Evolutionary conservation across 2,888 invertebrate genomes (phyloP).

Genomic region (Ischnus inquisitorius): DNA sequence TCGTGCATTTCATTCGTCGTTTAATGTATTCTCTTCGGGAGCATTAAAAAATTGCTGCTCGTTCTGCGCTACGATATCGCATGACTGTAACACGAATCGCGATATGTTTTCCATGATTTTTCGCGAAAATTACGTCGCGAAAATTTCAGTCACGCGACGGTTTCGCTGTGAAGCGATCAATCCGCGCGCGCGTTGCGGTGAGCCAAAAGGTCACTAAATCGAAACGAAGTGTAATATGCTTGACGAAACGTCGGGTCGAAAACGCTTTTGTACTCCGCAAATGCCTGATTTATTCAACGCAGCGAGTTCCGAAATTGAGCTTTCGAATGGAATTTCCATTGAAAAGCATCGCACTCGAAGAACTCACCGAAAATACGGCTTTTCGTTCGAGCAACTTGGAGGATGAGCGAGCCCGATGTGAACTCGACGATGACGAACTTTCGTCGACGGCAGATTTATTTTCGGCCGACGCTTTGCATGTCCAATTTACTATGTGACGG

Average conservation of each 20-base stretch:
- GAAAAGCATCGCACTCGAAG: not conserved
- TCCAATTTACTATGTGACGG: conserved; percentile 21
- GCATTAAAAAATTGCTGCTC: not conserved
- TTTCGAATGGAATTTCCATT: not conserved
- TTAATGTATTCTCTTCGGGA: not conserved
- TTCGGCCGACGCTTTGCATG: not conserved
- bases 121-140: not conserved
- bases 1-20: not conserved
- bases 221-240: not conserved
- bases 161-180: not conserved
- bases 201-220: not conserved
- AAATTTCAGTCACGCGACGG: not conserved
- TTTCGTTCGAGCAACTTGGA: not conserved
- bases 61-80: not conserved
- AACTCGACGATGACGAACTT: not conserved
- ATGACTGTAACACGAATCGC: not conserved
- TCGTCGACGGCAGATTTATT: conserved; percentile 14
- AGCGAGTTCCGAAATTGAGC: not conserved
- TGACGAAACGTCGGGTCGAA: not conserved
- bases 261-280: not conserved
- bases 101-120: not conserved
- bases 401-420: not conserved
- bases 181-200: not conserved
- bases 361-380: not conserved
- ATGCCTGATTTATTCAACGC: not conserved